Base-by-base conservation (phyloP, 1,140 invertebrate species). In the Brachionus rotundiformis region DNA sequence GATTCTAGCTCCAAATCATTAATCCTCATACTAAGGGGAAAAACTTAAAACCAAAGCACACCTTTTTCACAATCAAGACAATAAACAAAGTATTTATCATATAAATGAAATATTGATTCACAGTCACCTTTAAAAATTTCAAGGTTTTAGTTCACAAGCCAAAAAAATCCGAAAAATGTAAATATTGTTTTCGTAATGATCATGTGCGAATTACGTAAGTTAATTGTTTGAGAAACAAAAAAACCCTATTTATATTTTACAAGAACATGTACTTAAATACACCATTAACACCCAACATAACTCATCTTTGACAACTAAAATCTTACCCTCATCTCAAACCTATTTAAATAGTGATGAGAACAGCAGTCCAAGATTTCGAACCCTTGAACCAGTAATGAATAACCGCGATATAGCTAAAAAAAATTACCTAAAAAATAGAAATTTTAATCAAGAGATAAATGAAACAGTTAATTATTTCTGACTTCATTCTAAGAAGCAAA, bases 281-380 rank as follows among this genome's bases (percentile, higher is more conserved):
- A 65, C 61, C 25, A 33, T 65, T 65, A 29, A 65, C 29, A 65
- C 61, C 29, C 61, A 65, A 65, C 25, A 65, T 47, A 65, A 31
- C 25, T 65, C 25, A 16, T 31, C 61, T 31, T 31, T 47, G 44
- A 65, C 25, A 29, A 65, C 27, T 65, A 27, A 23, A 25, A 49
- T 13, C 47, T 49, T 13, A 49, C 16, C 16, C 47, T 49, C 54
- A 16, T 19, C 16, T 16, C 16, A 23, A 36, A 36, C 33, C 33
- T 36, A 44, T 44, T 44, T 13, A 2, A 44, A 44, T 13, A 44
- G 41, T 8, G 41, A 8, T 44, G 11, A 44, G 11, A 44, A 44
- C 41, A 44, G 6, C 41, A 36, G 33, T 36, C 11, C 41, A 44
- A 44, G 41, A 13, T 8, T 63, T 11, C 5, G 61, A 13, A 63